These are phyloP conservation scores for Eudiplozoon nipponicum DNA, from an alignment of 2,888 invertebrate species.

Conservation along the genomic window DNA sequence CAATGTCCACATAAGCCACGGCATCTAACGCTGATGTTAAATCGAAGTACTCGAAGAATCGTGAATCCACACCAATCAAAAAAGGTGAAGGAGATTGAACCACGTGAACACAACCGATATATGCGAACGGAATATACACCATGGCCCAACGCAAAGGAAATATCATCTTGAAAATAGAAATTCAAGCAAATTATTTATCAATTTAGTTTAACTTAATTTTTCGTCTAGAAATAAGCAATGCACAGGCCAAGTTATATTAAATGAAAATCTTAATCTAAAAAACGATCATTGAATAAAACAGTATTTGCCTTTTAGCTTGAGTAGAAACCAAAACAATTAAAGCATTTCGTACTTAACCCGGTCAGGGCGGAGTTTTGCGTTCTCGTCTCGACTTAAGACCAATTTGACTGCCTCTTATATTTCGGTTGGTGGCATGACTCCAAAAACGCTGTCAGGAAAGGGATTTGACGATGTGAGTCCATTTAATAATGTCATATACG, in stretches of 20 bases:
- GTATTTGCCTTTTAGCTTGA: too few relatives aligned
- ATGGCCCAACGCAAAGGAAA: slow-evolving; percentile 11
- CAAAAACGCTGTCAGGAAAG: too few relatives aligned
- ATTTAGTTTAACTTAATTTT: background rate
- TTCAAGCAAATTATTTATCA: background rate
- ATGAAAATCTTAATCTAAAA: background rate
- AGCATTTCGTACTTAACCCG: too few relatives aligned
- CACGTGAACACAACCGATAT: slow-evolving; percentile 9
- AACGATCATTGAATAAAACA: too few relatives aligned
- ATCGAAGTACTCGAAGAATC: slow-evolving; percentile 13
- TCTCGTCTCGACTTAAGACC: too few relatives aligned
- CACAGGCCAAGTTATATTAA: background rate
- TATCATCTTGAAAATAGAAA: slow-evolving; percentile 9
- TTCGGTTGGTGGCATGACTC: too few relatives aligned
- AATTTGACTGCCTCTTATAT: too few relatives aligned
- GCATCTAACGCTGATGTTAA: slow-evolving; percentile 6
- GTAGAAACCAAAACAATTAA: too few relatives aligned
- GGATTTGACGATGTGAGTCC: too few relatives aligned
- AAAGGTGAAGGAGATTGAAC: slow-evolving; percentile 14
- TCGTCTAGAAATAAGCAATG: background rate
- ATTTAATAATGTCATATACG: too few relatives aligned
- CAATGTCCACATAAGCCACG: slow-evolving; percentile 9
- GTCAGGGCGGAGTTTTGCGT: too few relatives aligned
- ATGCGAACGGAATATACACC: slow-evolving; percentile 12
- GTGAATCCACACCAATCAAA: slow-evolving; percentile 13